Evolutionary conservation across 2,797 vertebrate species (phyloP).

Genomic region (Acanthurus tractus): DNA sequence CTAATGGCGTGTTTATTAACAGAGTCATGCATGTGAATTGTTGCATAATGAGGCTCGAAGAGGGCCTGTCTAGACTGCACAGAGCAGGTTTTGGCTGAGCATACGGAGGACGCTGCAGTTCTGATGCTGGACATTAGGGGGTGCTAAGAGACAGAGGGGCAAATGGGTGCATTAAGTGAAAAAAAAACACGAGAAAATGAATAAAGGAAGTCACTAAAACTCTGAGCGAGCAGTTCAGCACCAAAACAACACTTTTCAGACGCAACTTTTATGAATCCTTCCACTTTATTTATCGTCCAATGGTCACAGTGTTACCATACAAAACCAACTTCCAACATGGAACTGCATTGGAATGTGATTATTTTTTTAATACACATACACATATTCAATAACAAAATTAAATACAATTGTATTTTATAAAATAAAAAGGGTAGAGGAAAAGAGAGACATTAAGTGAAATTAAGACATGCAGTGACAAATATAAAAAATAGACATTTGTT

Average conservation of each 20-base stretch:
- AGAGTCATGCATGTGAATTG: slow-evolving; percentile 42
- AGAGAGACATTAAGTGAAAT: slow-evolving; percentile 71
- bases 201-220: not conserved
- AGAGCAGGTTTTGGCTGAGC: slow-evolving; percentile 11
- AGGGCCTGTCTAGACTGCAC: slow-evolving; percentile 17
- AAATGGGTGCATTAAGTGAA: not conserved
- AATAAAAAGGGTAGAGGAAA: slow-evolving; percentile 62
- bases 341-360: slow-evolving; percentile 76
- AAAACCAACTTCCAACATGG: slow-evolving; percentile 78
- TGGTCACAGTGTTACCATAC: slow-evolving; percentile 79
- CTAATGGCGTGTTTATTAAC: slow-evolving; percentile 59
- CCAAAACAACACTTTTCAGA: slow-evolving; percentile 18
- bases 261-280: slow-evolving; percentile 51
- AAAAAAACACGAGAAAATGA: not conserved
- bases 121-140: slow-evolving; percentile 63
- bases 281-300: slow-evolving; percentile 79
- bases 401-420: slow-evolving; percentile 79
- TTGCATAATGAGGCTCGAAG: slow-evolving; percentile 34
- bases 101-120: slow-evolving; percentile 60
- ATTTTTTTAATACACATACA: slow-evolving; percentile 57
- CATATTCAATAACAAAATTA: slow-evolving; percentile 78
- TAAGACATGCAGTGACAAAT: slow-evolving; percentile 90
- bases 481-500: slow-evolving; percentile 98
- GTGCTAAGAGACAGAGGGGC: slow-evolving; percentile 73
- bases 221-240: too few relatives aligned